Conservation (phyloP, 2,888 invertebrate species). For the Agrypnus murinus region DNA sequence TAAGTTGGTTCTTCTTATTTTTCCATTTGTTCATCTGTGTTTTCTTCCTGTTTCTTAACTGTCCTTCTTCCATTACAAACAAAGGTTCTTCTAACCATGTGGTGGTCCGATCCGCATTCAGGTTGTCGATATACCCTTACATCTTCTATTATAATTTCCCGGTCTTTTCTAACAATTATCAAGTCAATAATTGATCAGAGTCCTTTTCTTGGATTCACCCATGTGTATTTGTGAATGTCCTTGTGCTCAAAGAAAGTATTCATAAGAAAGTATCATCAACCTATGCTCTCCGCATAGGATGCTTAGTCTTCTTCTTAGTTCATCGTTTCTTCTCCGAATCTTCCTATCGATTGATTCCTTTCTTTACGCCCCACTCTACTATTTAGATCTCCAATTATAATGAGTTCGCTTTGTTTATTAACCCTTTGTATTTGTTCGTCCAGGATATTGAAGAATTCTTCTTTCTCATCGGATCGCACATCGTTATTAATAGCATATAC, state of each 20-base stretch:
- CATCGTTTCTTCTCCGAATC: background rate
- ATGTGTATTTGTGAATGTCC: background rate
- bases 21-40: too few species aligned
- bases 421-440: background rate
- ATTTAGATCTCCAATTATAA: background rate
- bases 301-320: background rate
- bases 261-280: background rate
- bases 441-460: background rate
- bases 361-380: background rate
- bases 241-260: constrained; percentile 7
- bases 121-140: constrained; percentile 8
- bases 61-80: background rate
- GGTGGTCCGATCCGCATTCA: constrained; percentile 16
- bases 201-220: background rate
- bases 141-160: background rate
- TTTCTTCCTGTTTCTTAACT: too few species aligned
- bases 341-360: constrained; percentile 4
- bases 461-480: background rate
- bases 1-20: too few species aligned
- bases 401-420: constrained; percentile 3
- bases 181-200: constrained; percentile 13
- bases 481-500: constrained; percentile 1
- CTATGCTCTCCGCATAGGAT: background rate
- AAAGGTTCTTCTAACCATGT: constrained; percentile 1
- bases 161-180: background rate